Base-by-base conservation (phyloP, 2,113 vertebrate species). In the Dolichallabes microphthalmus region DNA sequence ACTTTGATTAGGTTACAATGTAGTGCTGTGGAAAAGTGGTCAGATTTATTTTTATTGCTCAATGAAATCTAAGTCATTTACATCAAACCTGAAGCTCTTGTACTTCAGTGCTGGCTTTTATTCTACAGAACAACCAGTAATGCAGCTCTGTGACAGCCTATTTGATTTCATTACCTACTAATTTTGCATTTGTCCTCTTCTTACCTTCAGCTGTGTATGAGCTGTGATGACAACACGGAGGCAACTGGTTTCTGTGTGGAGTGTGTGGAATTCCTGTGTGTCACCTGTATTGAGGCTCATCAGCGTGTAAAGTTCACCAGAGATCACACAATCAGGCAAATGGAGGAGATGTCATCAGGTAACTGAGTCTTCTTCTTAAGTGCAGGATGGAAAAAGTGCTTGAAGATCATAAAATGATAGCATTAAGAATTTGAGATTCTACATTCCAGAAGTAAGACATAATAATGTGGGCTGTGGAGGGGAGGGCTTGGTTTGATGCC, bases 271-370 rank as follows among this genome's bases (percentile, higher is more conserved):
- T 99, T 98, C 94, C 93, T 99, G 85, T 99, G 98, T 32, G 96
- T 97, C 88, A 98, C 98, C 0, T 99, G 98, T 81, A 96, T 99
- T 52, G 95, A 98, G 92, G 98, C 98, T 58, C 98, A 99, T 89
- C 98, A 99, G 79, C 94, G 98, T 85, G 98, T 99, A 39, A 99
- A 99, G 92, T 99, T 99, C 93, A 99, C 98, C 73, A 96, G 98
- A 83, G 98, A 99, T 87, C 98, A 99, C 90, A 97, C 97, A 61
- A 97, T 99, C 85, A 96, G 97, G 45, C 97, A 98, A 88, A 99
- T 99, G 89, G 96, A 99, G 74, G 98, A 99, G 87, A 97, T 99
- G 82, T 97, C 97, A 86, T 96, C 97, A 96, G 98, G 97, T 99
- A 94, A 10, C 57, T 2, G 7, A 15, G 35, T 27, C 32, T n/a